Conservation (phyloP, 2,797 vertebrate genomes). For the Tauraco hartlaubi region DNA sequence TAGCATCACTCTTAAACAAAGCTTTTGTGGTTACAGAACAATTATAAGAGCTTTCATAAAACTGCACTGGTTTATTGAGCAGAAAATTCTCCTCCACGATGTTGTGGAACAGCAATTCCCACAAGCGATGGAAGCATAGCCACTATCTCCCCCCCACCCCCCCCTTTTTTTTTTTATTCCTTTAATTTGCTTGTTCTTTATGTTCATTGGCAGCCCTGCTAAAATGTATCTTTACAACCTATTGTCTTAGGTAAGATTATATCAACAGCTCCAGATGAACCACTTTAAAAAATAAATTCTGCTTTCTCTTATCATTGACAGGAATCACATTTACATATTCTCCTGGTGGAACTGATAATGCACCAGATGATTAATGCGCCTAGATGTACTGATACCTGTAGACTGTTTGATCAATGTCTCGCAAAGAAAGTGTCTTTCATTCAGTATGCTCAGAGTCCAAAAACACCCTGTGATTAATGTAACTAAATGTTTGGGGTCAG, state of each 20-base stretch:
- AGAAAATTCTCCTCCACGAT: neutral
- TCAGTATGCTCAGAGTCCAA: constrained; percentile 83
- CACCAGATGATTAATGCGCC: constrained; percentile 94
- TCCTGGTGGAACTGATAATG: constrained; percentile 91
- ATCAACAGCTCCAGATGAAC: constrained; percentile 90
- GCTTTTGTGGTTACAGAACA: constrained; percentile 17
- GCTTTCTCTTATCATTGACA: constrained; percentile 91
- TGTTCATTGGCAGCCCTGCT: constrained; percentile 73
- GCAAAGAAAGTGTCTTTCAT: constrained; percentile 93
- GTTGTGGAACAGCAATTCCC: neutral
- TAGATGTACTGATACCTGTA: constrained; percentile 95
- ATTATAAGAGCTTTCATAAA: constrained; percentile 39
- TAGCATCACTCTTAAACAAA: neutral
- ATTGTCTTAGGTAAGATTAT: constrained; percentile 83
- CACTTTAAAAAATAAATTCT: constrained; percentile 92
- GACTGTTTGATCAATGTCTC: constrained; percentile 92
- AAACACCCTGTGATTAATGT: constrained; percentile 93
- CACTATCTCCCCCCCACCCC: neutral
- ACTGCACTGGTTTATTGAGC: neutral
- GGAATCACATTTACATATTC: constrained; percentile 99
- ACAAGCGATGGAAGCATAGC: neutral
- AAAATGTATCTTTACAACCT: constrained; percentile 84
- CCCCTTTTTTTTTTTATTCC: neutral
- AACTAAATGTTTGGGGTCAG: constrained; percentile 92
- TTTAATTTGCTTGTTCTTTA: constrained; percentile 78